A percentile compares a stretch with the other conserved stretches of the same genome.
Conservation (phyloP, 2,888 invertebrate species). For the Atrina japonica region DNA sequence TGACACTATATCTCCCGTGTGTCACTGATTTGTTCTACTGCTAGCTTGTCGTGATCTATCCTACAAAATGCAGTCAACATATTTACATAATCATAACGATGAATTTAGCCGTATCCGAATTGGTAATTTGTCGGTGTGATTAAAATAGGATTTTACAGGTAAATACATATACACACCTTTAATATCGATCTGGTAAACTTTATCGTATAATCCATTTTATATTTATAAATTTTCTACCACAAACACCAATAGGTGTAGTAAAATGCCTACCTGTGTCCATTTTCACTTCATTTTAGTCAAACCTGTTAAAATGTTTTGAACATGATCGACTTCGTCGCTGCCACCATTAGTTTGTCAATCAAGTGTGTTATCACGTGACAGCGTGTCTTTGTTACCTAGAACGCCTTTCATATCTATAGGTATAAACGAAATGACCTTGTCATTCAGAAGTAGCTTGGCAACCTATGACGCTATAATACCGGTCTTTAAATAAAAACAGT, state of each 20-base stretch:
- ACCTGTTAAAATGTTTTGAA: neutral
- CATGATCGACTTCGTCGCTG: slow-evolving; percentile 1
- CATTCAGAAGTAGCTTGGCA: slow-evolving; percentile 31
- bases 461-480: slow-evolving; percentile 30
- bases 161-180: neutral
- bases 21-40: too few species aligned
- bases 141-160: slow-evolving; percentile 22
- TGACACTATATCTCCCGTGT: neutral
- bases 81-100: slow-evolving; percentile 1
- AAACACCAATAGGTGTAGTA: too few species aligned
- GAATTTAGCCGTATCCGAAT: neutral
- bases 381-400: slow-evolving; percentile 32
- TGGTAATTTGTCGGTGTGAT: neutral
- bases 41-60: neutral
- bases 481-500: slow-evolving; percentile 26
- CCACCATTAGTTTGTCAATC: slow-evolving; percentile 43
- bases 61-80: slow-evolving; percentile 3
- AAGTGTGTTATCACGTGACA: slow-evolving; percentile 41
- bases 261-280: slow-evolving; percentile 27
- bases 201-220: too few species aligned
- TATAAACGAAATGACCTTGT: slow-evolving; percentile 41
- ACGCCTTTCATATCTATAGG: slow-evolving; percentile 39
- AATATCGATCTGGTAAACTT: too few species aligned
- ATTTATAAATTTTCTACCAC: too few species aligned
- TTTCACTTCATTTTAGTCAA: slow-evolving; percentile 4